These are phyloP conservation scores for Agelas oroides DNA, from an alignment of 37 sponge, comb jelly and placozoan species.

Conservation along the genomic window DNA sequence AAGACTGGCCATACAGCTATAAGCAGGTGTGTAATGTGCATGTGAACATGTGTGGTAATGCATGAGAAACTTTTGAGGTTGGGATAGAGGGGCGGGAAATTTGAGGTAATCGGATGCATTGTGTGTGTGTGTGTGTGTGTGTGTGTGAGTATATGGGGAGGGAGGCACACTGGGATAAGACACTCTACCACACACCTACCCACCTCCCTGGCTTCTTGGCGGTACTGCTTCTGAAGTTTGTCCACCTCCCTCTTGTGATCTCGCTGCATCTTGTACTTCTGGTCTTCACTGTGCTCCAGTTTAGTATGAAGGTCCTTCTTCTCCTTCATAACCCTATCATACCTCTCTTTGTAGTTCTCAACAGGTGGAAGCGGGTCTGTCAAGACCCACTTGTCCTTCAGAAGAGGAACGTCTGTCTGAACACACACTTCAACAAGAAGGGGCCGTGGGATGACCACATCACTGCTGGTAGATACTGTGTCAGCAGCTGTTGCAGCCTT, in stretches of 20 bases:
- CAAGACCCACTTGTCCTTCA: constrained; percentile 40
- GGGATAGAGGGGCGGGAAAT: too few species aligned
- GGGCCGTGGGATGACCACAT: not conserved
- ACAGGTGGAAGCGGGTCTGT: constrained; percentile 41
- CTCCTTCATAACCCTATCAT: constrained; percentile 49
- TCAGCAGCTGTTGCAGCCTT: too few species aligned
- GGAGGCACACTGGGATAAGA: not conserved
- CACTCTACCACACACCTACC: not conserved
- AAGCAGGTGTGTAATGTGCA: too few species aligned
- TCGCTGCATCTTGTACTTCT: constrained; percentile 41
- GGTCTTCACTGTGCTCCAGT: constrained; percentile 60
- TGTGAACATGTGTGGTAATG: constrained; percentile 9
- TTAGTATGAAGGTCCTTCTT: constrained; percentile 41
- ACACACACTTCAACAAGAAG: not conserved
- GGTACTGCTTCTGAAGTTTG: not conserved
- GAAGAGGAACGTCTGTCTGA: constrained; percentile 16
- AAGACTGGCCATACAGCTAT: too few species aligned
- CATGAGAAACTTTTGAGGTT: too few species aligned
- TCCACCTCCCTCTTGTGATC: constrained; percentile 60
- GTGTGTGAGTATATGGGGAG: not conserved
- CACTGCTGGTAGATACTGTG: not conserved
- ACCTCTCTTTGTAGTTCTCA: constrained; percentile 62
- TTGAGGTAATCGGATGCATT: too few species aligned
- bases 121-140: constrained; percentile 21
- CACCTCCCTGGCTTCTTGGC: constrained; percentile 34